Conservation (phyloP, 1,140 invertebrate genomes). For the Vollenhovia emeryi region DNA sequence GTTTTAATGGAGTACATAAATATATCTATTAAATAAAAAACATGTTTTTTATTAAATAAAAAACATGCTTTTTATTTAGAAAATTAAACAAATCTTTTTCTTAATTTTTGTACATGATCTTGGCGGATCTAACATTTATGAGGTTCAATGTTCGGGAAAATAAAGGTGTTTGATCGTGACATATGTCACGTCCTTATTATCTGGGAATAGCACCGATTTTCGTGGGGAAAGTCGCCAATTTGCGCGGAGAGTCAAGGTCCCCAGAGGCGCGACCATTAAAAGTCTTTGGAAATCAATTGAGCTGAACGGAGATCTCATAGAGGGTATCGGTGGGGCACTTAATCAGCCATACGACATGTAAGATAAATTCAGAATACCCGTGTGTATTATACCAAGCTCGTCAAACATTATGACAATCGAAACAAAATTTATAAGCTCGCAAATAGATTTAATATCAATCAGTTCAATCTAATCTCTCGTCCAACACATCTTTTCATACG, state of each 20-base stretch:
- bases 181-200: constrained; percentile 66
- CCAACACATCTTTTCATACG: too few species aligned
- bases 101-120: not conserved
- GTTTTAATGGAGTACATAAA: not conserved
- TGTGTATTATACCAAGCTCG: not conserved
- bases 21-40: not conserved
- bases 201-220: constrained; percentile 14
- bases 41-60: too few species aligned
- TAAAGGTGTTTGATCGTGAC: constrained; percentile 50
- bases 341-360: constrained; percentile 4
- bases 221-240: constrained; percentile 62
- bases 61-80: too few species aligned
- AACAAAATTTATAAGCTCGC: not conserved
- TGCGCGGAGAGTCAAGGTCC: constrained; percentile 57
- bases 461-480: too few species aligned
- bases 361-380: not conserved
- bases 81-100: not conserved
- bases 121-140: not conserved
- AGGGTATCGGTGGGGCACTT: constrained; percentile 24
- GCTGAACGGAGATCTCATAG: constrained; percentile 16
- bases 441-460: too few species aligned
- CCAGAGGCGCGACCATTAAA: constrained; percentile 64
- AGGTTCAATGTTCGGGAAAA: constrained; percentile 34
- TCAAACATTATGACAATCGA: not conserved
- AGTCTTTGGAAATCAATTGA: constrained; percentile 68